phyloP scores from a whole-genome alignment of 2,797 vertebrate species.

The Pristis pectinata region DNA sequence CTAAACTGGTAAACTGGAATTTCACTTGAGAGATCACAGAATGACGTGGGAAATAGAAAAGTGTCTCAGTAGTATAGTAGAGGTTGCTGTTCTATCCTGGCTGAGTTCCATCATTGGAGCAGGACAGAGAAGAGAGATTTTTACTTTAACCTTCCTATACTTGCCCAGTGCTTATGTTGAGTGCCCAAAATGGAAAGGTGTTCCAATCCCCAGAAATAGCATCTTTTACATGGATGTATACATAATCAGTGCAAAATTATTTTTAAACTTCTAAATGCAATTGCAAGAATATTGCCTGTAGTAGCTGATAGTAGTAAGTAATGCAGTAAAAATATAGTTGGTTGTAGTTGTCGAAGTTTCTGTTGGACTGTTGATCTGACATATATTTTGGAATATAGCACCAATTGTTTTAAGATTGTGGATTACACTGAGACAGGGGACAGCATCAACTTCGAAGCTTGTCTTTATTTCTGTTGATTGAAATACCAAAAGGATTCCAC shows the following conservation, averaged over 20 bases:
- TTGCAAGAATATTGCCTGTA: slow-evolving; percentile 40
- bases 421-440: slow-evolving; percentile 38
- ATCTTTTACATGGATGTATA: background rate
- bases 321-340: slow-evolving; percentile 40
- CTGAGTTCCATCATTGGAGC: background rate
- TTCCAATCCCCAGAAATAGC: background rate
- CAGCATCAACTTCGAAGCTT: slow-evolving; percentile 35
- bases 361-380: slow-evolving; percentile 39
- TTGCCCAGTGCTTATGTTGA: background rate
- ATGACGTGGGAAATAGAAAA: background rate
- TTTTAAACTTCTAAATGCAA: slow-evolving; percentile 1
- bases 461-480: slow-evolving; percentile 32
- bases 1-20: background rate
- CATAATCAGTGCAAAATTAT: background rate
- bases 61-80: background rate
- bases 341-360: slow-evolving; percentile 31
- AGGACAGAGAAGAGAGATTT: background rate
- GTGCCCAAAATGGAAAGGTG: background rate
- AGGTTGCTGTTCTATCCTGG: background rate
- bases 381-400: slow-evolving; percentile 39
- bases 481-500: background rate
- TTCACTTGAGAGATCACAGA: background rate
- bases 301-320: slow-evolving; percentile 44
- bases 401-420: slow-evolving; percentile 39
- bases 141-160: slow-evolving; percentile 1